Conservation (phyloP, 2,888 invertebrate genomes). For the Drosophila anceps region DNA sequence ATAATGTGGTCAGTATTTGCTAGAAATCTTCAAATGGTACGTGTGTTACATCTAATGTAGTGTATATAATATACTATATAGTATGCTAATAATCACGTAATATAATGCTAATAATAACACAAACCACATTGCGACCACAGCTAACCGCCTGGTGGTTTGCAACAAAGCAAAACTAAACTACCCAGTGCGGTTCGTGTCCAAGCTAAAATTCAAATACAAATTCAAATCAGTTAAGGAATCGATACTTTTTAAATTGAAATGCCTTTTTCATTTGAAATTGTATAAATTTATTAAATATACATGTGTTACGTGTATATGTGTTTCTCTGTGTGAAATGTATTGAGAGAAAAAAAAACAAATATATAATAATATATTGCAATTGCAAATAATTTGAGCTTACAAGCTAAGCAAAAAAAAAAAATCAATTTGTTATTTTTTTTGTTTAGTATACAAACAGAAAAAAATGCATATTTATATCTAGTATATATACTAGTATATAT, state of each 20-base stretch:
- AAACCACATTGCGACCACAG: background rate
- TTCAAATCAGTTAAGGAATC: background rate
- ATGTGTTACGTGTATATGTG: constrained; percentile 17
- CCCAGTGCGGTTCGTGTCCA: constrained; percentile 8
- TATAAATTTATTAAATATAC: constrained; percentile 62
- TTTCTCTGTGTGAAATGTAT: constrained; percentile 17
- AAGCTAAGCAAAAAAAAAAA: constrained; percentile 44
- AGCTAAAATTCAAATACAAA: constrained; percentile 1
- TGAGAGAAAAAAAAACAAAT: constrained; percentile 44
- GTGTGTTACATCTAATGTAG: background rate
- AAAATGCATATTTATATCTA: constrained; percentile 21
- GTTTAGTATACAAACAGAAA: constrained; percentile 24
- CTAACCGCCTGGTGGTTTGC: too few species aligned
- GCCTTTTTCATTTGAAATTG: constrained; percentile 32
- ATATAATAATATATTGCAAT: constrained; percentile 38
- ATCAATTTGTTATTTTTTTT: constrained; percentile 16
- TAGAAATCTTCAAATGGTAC: background rate
- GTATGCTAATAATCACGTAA: background rate
- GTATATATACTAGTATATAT: constrained; percentile 12
- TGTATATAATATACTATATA: background rate
- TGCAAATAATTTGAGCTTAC: constrained; percentile 48
- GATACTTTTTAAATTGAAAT: background rate
- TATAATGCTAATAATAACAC: background rate
- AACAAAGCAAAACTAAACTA: background rate
- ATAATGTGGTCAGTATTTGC: background rate